These are phyloP conservation scores for Delichon dasypus DNA, from an alignment of 2,797 vertebrate species.

Conservation along the genomic window DNA sequence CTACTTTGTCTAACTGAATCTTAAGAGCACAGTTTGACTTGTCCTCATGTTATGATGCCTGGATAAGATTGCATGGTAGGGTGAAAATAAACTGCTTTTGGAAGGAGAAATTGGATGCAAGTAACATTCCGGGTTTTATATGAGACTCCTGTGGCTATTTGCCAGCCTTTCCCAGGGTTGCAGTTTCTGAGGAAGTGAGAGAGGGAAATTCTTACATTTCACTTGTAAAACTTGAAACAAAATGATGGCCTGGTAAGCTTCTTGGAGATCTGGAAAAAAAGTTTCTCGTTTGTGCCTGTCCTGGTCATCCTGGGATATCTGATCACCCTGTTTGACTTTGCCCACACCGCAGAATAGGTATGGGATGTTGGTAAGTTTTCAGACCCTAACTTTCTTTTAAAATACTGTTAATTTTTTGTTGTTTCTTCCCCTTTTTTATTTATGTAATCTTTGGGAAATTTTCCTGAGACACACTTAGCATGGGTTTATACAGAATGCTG, in stretches of 20 bases:
- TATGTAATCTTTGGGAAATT: not conserved
- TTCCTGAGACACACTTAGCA: not conserved
- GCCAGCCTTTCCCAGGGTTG: not conserved
- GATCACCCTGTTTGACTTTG: not conserved
- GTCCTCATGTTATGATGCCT: not conserved
- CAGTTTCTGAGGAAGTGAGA: not conserved
- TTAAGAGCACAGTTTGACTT: not conserved
- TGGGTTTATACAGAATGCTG: not conserved
- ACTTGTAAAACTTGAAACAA: not conserved
- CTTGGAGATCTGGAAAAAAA: not conserved
- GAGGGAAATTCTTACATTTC: not conserved
- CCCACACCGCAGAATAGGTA: not conserved
- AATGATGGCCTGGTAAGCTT: not conserved
- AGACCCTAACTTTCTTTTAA: not conserved
- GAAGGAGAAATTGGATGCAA: not conserved
- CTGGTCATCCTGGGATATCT: not conserved
- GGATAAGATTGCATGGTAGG: not conserved
- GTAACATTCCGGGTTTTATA: slow-evolving; percentile 1
- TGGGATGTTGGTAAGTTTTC: not conserved
- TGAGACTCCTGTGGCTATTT: not conserved
- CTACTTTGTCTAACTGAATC: not conserved
- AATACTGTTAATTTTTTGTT: not conserved
- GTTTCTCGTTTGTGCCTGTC: not conserved
- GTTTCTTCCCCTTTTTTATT: not conserved
- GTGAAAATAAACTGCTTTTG: not conserved